Percentiles rank a stretch among this genome's conserved stretches.
Conservation (phyloP, 2,797 vertebrate genomes). For the Brachymystax lenok region DNA sequence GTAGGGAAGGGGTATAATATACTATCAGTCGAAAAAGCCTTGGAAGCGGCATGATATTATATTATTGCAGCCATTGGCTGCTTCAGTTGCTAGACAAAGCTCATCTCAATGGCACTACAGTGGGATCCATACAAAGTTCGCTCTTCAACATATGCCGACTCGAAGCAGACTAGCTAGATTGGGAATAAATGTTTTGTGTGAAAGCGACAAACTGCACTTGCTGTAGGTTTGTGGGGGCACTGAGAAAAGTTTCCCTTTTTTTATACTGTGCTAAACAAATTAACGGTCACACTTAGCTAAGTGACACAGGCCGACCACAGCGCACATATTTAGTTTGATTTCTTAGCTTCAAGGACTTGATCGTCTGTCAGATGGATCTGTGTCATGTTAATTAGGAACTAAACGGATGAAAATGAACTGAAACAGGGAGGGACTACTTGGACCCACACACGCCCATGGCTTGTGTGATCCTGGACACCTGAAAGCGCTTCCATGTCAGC, state of each 20-base stretch:
- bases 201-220: not conserved
- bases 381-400: not conserved
- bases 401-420: not conserved
- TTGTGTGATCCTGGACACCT: too few species aligned
- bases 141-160: slow-evolving; percentile 23
- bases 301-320: not conserved
- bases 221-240: not conserved
- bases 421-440: not conserved
- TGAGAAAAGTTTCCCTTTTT: not conserved
- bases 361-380: not conserved
- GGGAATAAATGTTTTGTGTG: slow-evolving; percentile 33
- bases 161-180: slow-evolving; percentile 19
- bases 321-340: not conserved
- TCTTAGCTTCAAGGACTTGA: not conserved
- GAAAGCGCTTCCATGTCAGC: too few species aligned
- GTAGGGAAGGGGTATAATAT: slow-evolving; percentile 24
- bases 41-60: slow-evolving; percentile 35
- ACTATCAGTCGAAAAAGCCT: slow-evolving; percentile 35
- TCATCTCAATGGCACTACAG: slow-evolving; percentile 35
- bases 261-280: slow-evolving; percentile 3
- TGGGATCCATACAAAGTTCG: slow-evolving; percentile 18
- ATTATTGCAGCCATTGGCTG: not conserved
- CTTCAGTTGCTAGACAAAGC: slow-evolving; percentile 25
- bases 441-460: not conserved
- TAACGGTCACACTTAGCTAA: too few species aligned